Percentiles rank a stretch among this genome's conserved stretches.
These are phyloP conservation scores for Perccottus glenii DNA, from an alignment of 2,113 vertebrate genomes.

Conservation along the genomic window DNA sequence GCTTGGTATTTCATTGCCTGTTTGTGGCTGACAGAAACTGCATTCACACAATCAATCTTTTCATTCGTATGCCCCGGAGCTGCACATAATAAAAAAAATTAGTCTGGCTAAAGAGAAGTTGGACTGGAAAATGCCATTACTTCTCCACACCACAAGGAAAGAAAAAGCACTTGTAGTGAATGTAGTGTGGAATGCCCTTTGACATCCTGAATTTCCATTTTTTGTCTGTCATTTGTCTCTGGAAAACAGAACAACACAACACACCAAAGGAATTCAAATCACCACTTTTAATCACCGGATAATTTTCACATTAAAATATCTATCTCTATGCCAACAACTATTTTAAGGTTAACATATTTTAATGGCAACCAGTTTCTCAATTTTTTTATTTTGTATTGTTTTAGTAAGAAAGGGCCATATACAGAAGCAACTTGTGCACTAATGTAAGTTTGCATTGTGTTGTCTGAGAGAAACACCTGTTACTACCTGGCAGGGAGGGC, in stretches of 20 bases:
- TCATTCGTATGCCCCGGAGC: constrained; percentile 71
- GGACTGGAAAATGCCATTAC: constrained; percentile 63
- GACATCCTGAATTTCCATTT: constrained; percentile 49
- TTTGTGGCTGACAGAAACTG: constrained; percentile 75
- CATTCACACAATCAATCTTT: constrained; percentile 76
- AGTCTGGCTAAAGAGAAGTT: constrained; percentile 64
- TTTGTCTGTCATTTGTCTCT: constrained; percentile 36
- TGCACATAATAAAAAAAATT: constrained; percentile 68
- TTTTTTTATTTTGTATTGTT: not conserved
- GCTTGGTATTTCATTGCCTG: constrained; percentile 72
- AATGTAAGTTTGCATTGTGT: constrained; percentile 29
- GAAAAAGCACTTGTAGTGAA: constrained; percentile 43
- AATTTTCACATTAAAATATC: too few relatives aligned
- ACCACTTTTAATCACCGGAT: constrained; percentile 7
- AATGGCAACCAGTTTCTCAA: too few relatives aligned
- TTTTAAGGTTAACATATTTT: too few relatives aligned
- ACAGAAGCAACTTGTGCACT: not conserved
- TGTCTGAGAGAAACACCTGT: constrained; percentile 62
- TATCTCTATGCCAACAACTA: too few relatives aligned
- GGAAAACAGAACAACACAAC: constrained; percentile 13
- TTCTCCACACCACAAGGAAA: constrained; percentile 28
- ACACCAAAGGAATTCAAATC: constrained; percentile 5
- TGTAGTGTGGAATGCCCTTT: constrained; percentile 54
- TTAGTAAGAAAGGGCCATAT: not conserved
- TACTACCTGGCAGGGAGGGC: constrained; percentile 62